A percentile compares a stretch with the other conserved stretches of the same genome.
Evolutionary conservation across 2,888 invertebrate species (phyloP).

Genomic region (Adelognathus sp.): DNA sequence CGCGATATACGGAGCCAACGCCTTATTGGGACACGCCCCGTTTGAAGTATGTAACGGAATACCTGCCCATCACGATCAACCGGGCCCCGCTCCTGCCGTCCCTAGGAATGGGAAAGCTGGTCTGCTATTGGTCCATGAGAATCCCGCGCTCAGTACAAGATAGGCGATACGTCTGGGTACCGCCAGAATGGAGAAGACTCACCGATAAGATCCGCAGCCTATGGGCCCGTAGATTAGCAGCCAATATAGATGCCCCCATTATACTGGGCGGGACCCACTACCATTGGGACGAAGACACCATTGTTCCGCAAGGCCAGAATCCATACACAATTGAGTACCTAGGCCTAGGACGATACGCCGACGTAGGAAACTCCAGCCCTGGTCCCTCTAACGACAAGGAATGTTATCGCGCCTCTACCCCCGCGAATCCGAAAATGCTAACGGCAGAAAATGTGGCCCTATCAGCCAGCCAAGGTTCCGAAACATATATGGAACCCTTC

Average conservation of each 20-base stretch:
- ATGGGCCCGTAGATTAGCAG: neutral
- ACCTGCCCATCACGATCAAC: neutral
- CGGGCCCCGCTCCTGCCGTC: neutral
- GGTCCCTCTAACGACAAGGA: neutral
- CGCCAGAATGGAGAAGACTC: neutral
- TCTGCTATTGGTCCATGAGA: neutral
- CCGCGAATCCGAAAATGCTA: too few relatives aligned
- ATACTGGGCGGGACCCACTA: neutral
- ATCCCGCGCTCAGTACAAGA: neutral
- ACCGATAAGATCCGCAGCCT: neutral
- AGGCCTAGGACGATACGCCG: neutral
- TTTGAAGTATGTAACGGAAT: neutral
- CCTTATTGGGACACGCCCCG: neutral
- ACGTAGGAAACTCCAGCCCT: too few relatives aligned
- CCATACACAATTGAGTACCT: neutral
- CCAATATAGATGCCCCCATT: neutral
- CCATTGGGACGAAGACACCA: neutral
- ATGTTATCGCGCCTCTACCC: too few relatives aligned
- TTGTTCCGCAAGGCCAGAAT: neutral
- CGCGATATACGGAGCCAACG: neutral
- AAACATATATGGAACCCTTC: too few relatives aligned
- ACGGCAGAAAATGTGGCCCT: too few relatives aligned
- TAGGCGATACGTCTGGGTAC: neutral
- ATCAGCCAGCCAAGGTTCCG: too few relatives aligned
- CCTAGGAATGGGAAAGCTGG: neutral